Evolutionary conservation across 2,113 vertebrate genomes (phyloP), one percentile per base, ranked within the genome.

Genomic region (Equus przewalskii): DNA sequence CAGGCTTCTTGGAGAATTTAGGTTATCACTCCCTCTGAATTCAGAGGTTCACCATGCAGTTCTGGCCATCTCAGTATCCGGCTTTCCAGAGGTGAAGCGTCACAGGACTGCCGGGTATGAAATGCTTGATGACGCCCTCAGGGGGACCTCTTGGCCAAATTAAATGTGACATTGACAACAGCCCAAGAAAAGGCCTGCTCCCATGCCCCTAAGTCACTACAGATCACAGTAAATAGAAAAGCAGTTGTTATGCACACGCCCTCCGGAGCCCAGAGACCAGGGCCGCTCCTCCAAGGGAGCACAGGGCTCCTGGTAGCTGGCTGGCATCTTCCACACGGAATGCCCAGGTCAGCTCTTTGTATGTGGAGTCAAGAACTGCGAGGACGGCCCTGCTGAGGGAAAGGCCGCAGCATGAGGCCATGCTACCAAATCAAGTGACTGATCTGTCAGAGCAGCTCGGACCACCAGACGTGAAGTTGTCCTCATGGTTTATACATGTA

Each of bases 171-270:
- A 84, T 96, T 80, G 82, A 75, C 64, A 14, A 41, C 3, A 73
- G 58, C 56, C 76, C 33, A 41, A 51, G 78, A 24, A 87, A 93
- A 93, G 65, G 30, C 58, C 56, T 22, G 2, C 62, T 65, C 60
- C 24, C 0, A 2, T 96, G 95, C 60, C 86, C 88, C 36, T 46
- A 6, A 15, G 64, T 89, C 97, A 87, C 56, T 80, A 15, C 18
- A 1, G 36, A 93, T 96, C 75, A 98, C 3, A 60, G 24, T 51
- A 89, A 96, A 78, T 30, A 69, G 76, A 73, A 89, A 96, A 94
- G 21, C n/a, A 36, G 60, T 60, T 65, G 67, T 83, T 89, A 60
- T 36, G 11, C 36, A 26, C 16, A 9, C 12, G 44, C 16, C 65
- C 87, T 93, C 69, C 16, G 0, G 5, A 70, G 41, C 36, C 5